Conservation (phyloP, 1,140 invertebrate genomes). For the Drosophila navojoa region DNA sequence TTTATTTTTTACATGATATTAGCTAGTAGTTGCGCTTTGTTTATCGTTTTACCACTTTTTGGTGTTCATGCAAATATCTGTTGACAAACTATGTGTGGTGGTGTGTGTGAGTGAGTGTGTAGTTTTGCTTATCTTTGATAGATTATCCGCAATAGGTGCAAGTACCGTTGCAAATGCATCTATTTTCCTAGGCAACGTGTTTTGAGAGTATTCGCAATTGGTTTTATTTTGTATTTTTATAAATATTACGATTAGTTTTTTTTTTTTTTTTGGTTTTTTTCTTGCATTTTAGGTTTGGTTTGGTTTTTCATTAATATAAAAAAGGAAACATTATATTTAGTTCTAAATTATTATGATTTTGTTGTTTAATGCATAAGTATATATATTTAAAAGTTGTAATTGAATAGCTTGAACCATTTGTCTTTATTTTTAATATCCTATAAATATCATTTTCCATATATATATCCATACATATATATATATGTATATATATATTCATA, state of each 20-base stretch:
- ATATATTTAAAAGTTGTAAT: constrained; percentile 69
- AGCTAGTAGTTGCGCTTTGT: constrained; percentile 76
- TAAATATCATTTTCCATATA: constrained; percentile 70
- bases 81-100: constrained; percentile 48
- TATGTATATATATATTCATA: constrained; percentile 37
- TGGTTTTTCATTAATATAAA: constrained; percentile 66
- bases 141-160: constrained; percentile 71
- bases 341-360: constrained; percentile 75
- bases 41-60: constrained; percentile 32
- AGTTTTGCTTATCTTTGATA: constrained; percentile 65
- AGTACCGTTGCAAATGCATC: constrained; percentile 60
- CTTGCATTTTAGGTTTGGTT: constrained; percentile 33
- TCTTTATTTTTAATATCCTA: constrained; percentile 57
- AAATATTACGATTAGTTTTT: constrained; percentile 57
- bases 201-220: constrained; percentile 58
- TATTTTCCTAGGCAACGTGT: constrained; percentile 61
- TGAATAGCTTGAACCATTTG: constrained; percentile 76
- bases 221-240: constrained; percentile 21
- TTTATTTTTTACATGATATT: constrained; percentile 79
- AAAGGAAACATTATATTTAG: constrained; percentile 73
- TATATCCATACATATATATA: constrained; percentile 57
- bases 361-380: constrained; percentile 66
- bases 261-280: constrained; percentile 50
- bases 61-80: constrained; percentile 42
- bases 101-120: constrained; percentile 38